Percentiles rank a stretch among this genome's conserved stretches.
Evolutionary conservation across 2,113 vertebrate genomes (phyloP).

Genomic region (Piliocolobus tephrosceles): DNA sequence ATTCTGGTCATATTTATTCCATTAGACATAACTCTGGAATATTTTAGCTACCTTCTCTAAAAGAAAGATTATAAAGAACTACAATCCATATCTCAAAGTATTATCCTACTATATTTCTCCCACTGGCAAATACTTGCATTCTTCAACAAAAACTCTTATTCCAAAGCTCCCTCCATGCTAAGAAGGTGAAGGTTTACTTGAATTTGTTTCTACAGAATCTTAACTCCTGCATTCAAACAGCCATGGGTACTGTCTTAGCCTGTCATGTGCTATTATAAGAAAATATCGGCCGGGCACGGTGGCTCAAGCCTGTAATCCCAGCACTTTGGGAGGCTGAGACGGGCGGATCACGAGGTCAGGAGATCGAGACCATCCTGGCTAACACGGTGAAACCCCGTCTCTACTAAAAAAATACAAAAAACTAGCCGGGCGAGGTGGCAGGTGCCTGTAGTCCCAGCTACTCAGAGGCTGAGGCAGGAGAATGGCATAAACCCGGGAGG

Average conservation of each 20-base stretch:
- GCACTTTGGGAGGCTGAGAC: no score
- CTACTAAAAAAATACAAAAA: no score
- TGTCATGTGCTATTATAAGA: not conserved
- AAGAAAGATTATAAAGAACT: not conserved
- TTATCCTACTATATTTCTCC: not conserved
- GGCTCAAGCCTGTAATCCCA: no score
- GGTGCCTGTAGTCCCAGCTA: no score
- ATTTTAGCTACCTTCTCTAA: not conserved
- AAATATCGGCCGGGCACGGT: no score
- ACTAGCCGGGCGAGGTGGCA: no score
- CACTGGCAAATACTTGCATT: not conserved
- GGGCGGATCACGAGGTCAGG: no score
- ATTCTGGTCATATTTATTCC: not conserved
- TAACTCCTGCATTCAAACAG: not conserved
- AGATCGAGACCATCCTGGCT: no score
- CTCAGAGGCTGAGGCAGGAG: no score
- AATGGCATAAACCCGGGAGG: no score
- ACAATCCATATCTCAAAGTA: not conserved
- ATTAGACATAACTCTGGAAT: not conserved
- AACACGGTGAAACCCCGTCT: no score
- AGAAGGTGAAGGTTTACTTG: not conserved
- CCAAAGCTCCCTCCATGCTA: not conserved
- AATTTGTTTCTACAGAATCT: not conserved
- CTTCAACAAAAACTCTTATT: not conserved
- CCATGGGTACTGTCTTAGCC: not conserved